Conservation (phyloP, 2,113 vertebrate species). For the Gracilinanus agilis region DNA sequence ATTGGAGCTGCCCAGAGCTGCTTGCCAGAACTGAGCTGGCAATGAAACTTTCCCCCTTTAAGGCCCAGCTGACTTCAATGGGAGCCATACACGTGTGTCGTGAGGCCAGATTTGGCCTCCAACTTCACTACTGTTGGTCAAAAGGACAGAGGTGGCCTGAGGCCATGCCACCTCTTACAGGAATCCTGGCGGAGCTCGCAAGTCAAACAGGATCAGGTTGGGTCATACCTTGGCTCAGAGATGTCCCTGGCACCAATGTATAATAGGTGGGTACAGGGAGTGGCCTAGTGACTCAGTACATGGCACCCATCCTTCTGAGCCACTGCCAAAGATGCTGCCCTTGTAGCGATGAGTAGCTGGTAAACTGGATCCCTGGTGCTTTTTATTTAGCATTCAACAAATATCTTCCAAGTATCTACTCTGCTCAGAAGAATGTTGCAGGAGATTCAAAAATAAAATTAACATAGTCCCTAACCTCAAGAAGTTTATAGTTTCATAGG, state of each 20-base stretch:
- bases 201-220: constrained; percentile 72
- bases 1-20: constrained; percentile 38
- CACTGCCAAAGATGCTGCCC: constrained; percentile 60
- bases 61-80: not conserved
- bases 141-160: constrained; percentile 4
- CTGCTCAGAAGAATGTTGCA: not conserved
- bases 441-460: not conserved
- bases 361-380: not conserved
- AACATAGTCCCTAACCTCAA: not conserved
- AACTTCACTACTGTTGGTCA: constrained; percentile 3
- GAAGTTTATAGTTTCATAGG: not conserved
- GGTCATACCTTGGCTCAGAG: constrained; percentile 43
- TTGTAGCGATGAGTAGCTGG: constrained; percentile 41
- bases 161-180: constrained; percentile 19
- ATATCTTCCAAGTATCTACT: not conserved
- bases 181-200: constrained; percentile 53
- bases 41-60: not conserved
- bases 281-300: constrained; percentile 66
- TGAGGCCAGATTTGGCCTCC: not conserved
- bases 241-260: constrained; percentile 41
- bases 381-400: not conserved
- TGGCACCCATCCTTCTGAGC: constrained; percentile 49
- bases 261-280: constrained; percentile 63
- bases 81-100: not conserved
- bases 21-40: constrained; percentile 27